phyloP scores from a whole-genome alignment of 2,797 vertebrate species.

The Heterohyrax brucei region DNA sequence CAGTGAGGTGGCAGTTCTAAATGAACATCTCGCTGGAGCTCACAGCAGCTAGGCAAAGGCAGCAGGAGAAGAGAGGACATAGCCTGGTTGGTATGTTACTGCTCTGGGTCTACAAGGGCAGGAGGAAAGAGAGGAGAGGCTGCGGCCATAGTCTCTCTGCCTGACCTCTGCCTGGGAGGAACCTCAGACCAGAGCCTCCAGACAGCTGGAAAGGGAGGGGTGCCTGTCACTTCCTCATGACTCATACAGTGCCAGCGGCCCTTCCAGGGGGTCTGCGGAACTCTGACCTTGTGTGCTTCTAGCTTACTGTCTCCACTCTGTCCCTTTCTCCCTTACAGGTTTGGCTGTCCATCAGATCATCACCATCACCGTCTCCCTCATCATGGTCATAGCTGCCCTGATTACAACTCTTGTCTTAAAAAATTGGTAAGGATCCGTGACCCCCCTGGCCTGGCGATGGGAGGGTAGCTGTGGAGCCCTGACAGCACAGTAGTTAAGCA shows the following conservation, averaged over 20 bases:
- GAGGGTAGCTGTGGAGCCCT: not conserved
- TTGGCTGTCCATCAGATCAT: slow-evolving; percentile 99
- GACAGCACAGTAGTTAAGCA: no score
- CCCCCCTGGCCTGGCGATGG: not conserved
- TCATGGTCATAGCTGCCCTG: slow-evolving; percentile 99
- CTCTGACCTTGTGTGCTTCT: not conserved
- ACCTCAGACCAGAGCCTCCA: not conserved
- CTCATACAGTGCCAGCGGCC: not conserved
- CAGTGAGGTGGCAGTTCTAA: not conserved
- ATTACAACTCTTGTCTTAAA: slow-evolving; percentile 99
- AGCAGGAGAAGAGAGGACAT: not conserved
- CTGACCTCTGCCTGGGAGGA: fast-evolving
- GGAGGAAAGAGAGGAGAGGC: not conserved
- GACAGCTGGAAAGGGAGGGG: not conserved
- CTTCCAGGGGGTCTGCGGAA: not conserved
- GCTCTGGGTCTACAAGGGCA: fast-evolving
- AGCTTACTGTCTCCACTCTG: slow-evolving; percentile 73
- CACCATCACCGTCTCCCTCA: slow-evolving; percentile 99
- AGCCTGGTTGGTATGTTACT: fast-evolving
- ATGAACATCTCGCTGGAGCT: not conserved
- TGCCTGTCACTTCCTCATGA: no score
- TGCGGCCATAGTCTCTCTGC: not conserved
- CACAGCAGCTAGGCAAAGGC: not conserved
- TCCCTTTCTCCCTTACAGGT: slow-evolving; percentile 91
- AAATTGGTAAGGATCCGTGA: slow-evolving; percentile 97